Conservation (phyloP, 2,888 invertebrate genomes). For the Eulithis testata region DNA sequence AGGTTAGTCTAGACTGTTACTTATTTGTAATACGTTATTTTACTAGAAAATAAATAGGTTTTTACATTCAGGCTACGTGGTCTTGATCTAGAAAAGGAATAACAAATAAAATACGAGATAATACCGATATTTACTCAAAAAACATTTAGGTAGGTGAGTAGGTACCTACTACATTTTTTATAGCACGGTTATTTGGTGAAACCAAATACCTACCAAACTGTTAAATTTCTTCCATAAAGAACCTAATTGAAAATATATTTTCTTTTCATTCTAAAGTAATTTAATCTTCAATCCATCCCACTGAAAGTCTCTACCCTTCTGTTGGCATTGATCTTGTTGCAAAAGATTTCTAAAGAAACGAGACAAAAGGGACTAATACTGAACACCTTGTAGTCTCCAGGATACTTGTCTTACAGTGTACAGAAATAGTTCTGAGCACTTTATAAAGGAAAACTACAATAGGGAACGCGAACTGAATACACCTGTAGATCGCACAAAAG, state of each 20-base stretch:
- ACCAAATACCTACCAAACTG: no score
- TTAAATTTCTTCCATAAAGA: neutral
- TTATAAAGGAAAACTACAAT: conserved; percentile 22
- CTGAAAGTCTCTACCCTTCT: neutral
- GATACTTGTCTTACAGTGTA: conserved; percentile 7
- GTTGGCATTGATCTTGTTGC: neutral
- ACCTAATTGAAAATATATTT: neutral
- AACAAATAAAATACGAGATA: no score
- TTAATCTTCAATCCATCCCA: neutral
- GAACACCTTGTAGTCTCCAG: conserved; percentile 8
- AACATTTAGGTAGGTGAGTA: no score
- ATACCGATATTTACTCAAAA: no score
- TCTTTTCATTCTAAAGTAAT: neutral
- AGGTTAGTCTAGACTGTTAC: neutral
- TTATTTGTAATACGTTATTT: no score
- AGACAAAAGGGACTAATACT: neutral
- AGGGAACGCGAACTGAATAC: conserved; percentile 30
- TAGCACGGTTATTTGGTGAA: no score
- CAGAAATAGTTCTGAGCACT: conserved; percentile 8
- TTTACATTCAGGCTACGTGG: neutral
- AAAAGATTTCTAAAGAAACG: neutral
- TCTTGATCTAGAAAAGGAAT: no score
- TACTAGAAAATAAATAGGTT: neutral
- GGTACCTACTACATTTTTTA: no score
- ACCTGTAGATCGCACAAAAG: conserved; percentile 37